Conservation (phyloP, 2,797 vertebrate genomes). For the Tragelaphus eurycerus region DNA sequence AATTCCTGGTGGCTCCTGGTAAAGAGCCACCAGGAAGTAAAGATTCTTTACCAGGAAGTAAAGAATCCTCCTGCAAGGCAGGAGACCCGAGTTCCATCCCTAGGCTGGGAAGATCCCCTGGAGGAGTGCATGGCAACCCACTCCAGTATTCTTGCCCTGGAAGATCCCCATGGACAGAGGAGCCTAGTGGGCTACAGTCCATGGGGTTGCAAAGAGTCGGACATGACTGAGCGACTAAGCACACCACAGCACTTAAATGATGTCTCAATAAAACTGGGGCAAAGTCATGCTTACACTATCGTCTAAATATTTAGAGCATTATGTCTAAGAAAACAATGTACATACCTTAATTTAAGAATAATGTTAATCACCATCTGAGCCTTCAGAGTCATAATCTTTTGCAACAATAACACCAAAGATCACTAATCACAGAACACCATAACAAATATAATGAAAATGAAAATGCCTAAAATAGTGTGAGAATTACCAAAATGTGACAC, state of each 20-base stretch:
- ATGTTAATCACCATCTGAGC: background rate
- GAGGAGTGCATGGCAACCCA: background rate
- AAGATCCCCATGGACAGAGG: background rate
- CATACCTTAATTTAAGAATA: background rate
- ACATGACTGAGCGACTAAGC: background rate
- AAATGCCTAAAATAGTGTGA: background rate
- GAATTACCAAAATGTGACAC: background rate
- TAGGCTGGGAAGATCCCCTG: background rate
- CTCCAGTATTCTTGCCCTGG: background rate
- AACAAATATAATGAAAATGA: background rate
- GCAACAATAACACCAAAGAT: background rate
- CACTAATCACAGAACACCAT: background rate
- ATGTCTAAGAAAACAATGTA: background rate
- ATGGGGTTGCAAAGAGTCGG: background rate
- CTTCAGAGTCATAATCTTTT: background rate
- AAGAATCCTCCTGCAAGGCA: background rate
- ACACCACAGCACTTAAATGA: background rate
- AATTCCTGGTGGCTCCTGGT: background rate
- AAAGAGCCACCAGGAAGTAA: too few species aligned
- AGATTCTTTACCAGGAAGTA: background rate
- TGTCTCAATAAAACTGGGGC: background rate
- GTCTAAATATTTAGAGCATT: background rate
- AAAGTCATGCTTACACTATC: background rate
- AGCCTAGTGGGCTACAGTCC: background rate
- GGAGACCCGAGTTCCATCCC: background rate